Conservation (phyloP, 2,797 vertebrate species). For the Aphelocoma californica region DNA sequence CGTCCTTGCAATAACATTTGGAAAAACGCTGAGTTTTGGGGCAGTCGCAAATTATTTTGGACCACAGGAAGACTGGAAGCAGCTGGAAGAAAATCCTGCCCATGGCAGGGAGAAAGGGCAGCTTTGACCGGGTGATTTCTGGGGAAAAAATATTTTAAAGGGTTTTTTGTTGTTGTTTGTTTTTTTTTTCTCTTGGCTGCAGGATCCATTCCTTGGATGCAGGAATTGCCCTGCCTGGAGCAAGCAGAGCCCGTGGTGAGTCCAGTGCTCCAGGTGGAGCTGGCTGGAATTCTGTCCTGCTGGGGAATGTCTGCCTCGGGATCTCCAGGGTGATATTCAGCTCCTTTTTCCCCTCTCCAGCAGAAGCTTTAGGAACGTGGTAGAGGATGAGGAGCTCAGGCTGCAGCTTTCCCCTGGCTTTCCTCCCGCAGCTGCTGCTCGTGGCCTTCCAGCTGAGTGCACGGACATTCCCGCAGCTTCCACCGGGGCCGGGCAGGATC, state of each 20-base stretch:
- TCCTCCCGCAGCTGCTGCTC: background rate
- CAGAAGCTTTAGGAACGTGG: background rate
- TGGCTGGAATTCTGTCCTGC: background rate
- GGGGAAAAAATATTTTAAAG: background rate
- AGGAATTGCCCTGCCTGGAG: background rate
- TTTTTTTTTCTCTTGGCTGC: background rate
- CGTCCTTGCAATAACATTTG: background rate
- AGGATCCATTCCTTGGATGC: background rate
- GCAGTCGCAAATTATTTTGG: background rate
- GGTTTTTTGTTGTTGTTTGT: background rate
- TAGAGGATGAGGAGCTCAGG: background rate
- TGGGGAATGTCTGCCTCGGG: background rate
- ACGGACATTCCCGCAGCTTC: background rate
- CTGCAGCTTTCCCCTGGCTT: background rate
- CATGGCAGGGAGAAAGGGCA: rapidly evolving
- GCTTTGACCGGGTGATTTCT: background rate
- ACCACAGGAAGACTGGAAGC: background rate
- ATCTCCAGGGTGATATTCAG: background rate
- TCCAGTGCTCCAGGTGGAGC: rapidly evolving
- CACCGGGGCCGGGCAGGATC: background rate
- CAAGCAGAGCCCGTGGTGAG: background rate
- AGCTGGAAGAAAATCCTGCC: background rate
- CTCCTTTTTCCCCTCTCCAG: background rate
- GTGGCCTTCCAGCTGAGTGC: background rate
- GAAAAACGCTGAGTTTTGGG: rapidly evolving